Percentiles rank a stretch among this genome's conserved stretches.
Evolutionary conservation across 2,888 invertebrate species (phyloP).

Genomic region (Pemphredon lugubris): DNA sequence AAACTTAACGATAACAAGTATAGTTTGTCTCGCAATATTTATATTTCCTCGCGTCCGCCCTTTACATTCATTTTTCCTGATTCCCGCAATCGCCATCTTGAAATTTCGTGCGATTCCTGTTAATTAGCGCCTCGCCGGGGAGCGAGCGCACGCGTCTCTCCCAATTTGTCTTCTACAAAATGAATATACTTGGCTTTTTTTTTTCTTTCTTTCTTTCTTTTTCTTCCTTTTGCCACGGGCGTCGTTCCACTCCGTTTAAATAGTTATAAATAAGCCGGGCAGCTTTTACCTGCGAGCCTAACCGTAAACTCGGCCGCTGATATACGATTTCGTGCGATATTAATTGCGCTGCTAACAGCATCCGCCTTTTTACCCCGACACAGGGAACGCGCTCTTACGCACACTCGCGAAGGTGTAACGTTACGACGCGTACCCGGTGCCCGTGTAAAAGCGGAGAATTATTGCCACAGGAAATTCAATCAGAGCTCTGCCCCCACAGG

Average conservation of each 20-base stretch:
- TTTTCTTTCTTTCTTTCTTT: conserved; percentile 34
- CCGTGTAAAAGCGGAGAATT: conserved; percentile 66
- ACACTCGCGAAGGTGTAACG: too few species aligned
- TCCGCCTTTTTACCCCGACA: conserved; percentile 65
- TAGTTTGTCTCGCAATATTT: too few species aligned
- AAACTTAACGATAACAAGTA: too few species aligned
- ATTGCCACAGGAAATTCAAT: conserved; percentile 69
- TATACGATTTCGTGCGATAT: conserved; percentile 66
- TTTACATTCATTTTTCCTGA: too few species aligned
- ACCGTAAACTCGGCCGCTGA: conserved; percentile 47
- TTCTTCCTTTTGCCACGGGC: background rate
- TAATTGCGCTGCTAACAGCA: conserved; percentile 68
- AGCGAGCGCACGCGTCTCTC: conserved; percentile 17
- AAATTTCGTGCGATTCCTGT: too few species aligned
- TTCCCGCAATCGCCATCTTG: too few species aligned
- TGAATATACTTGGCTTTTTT: too few species aligned
- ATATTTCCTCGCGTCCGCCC: too few species aligned
- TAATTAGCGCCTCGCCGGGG: conserved; percentile 52
- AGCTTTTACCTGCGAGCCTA: conserved; percentile 45
- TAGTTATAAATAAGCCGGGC: conserved; percentile 52
- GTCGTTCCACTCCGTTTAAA: conserved; percentile 55
- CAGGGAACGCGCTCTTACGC: conserved; percentile 5
- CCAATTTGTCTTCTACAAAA: conserved; percentile 48
- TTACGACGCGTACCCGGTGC: conserved; percentile 39
- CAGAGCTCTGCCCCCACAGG: conserved; percentile 48